Conservation (phyloP, 1,140 invertebrate genomes). For the Drosophila mojavensis region DNA sequence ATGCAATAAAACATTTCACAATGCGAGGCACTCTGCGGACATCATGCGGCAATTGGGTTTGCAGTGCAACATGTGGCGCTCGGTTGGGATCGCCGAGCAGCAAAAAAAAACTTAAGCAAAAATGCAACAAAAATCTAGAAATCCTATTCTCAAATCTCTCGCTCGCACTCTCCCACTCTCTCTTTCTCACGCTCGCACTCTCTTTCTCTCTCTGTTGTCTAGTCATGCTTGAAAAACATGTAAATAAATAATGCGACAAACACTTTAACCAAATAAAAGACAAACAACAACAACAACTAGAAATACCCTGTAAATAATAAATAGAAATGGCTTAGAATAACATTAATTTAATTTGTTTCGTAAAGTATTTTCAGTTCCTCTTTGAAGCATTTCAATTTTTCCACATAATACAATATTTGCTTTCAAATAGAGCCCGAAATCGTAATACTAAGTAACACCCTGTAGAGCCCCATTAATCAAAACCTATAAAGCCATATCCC, state of each 20-base stretch:
- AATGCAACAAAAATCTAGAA: constrained; percentile 7
- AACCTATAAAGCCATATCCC: no score
- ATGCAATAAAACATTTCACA: constrained; percentile 74
- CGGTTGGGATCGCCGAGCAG: constrained; percentile 21
- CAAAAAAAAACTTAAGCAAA: constrained; percentile 9
- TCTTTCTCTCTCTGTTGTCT: constrained; percentile 9
- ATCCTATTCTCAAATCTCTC: constrained; percentile 5
- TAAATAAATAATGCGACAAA: constrained; percentile 46
- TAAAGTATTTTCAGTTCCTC: no score
- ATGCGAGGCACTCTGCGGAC: constrained; percentile 19
- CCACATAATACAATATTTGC: no score
- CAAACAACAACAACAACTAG: constrained; percentile 1
- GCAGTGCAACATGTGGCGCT: constrained; percentile 50
- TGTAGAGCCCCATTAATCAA: no score
- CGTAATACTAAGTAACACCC: no score
- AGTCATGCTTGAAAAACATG: constrained; percentile 38
- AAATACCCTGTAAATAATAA: neutral
- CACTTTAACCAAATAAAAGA: constrained; percentile 1
- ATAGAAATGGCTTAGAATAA: no score
- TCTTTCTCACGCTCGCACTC: neutral
- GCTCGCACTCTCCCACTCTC: neutral
- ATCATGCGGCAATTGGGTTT: constrained; percentile 43
- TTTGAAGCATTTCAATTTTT: neutral
- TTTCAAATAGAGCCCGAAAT: no score
- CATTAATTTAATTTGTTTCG: no score